Evolutionary conservation across 2,888 invertebrate genomes (phyloP), one percentile per base, ranked within the genome.

Genomic region (Spisula solida): DNA sequence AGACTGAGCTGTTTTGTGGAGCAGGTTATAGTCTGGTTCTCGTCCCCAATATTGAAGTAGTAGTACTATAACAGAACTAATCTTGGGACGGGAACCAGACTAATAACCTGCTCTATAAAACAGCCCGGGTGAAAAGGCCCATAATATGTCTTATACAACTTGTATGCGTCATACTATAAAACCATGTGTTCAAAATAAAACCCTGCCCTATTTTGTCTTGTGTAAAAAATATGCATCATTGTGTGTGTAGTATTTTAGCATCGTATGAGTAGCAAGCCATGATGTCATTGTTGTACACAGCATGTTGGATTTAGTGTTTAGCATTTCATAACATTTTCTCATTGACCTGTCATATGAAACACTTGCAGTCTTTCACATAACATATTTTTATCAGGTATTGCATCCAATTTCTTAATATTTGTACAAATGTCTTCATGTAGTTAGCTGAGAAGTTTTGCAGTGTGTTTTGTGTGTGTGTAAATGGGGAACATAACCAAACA

Each of bases 331-430:
- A 75, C 75, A 75, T 75, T 75, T 29, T 34, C 14, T 70, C 70
- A 70, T 70, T 70, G 14, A 70, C 70, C 29, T 10, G 18, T 75
- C 75, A 75, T 34, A 25, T 25, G 51, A 75, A 82, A 82, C 66
- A 82, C 82, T 82, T 82, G 82, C 83, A 83, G 85, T 85, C 85
- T 85, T 85, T 85, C 85, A 85, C 79, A 31, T 75, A 41, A 55
- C 79, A 79, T 85, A 51, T 85, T 56, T 79, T 78, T 78, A 41
- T 85, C 79, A 85, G 85, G 79, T 85, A 85, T 75, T 34, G 29
- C 75, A 75, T 75, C 75, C 75, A 75, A 75, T 10, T 31, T 75
- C 34, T 75, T 75, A 75, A 16, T 75, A 31, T 75, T 31, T 75
- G 75, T 75, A 75, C 75, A 66, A 66, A 34, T 75, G 75, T 75